These are phyloP conservation scores for Saccopteryx bilineata DNA, from an alignment of 2,113 vertebrate genomes.

Conservation along the genomic window DNA sequence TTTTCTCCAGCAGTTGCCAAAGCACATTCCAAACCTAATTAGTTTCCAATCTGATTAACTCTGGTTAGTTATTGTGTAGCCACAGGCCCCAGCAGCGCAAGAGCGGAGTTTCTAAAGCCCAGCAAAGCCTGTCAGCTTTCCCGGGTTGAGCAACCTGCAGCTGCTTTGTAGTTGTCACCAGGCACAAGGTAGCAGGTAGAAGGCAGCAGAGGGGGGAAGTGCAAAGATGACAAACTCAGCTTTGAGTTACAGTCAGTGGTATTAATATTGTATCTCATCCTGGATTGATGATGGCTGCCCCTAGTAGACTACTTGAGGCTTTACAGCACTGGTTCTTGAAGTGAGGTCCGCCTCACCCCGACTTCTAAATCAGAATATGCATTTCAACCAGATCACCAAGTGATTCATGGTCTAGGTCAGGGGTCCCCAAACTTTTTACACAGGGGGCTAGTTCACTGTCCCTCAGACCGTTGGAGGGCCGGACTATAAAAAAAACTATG, in stretches of 20 bases:
- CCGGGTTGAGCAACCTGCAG: neutral
- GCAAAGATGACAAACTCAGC: no score
- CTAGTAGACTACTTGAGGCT: fast-evolving
- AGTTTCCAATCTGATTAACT: constrained; percentile 26
- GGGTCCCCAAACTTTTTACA: no score
- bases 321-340: neutral
- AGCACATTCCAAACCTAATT: neutral
- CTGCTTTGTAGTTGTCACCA: neutral
- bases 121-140: neutral
- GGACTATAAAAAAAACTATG: no score
- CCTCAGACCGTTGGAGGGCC: no score
- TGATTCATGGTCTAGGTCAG: no score
- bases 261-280: fast-evolving
- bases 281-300: neutral
- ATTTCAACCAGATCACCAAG: neutral
- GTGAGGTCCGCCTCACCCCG: no score
- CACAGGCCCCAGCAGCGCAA: neutral
- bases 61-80: neutral
- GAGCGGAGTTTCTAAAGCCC: neutral
- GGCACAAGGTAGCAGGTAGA: neutral
- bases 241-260: neutral
- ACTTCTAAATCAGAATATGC: neutral
- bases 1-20: neutral
- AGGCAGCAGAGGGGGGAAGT: neutral
- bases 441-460: no score